These are phyloP conservation scores for Temnothorax ravouxi DNA, from an alignment of 2,888 invertebrate species.

Conservation along the genomic window DNA sequence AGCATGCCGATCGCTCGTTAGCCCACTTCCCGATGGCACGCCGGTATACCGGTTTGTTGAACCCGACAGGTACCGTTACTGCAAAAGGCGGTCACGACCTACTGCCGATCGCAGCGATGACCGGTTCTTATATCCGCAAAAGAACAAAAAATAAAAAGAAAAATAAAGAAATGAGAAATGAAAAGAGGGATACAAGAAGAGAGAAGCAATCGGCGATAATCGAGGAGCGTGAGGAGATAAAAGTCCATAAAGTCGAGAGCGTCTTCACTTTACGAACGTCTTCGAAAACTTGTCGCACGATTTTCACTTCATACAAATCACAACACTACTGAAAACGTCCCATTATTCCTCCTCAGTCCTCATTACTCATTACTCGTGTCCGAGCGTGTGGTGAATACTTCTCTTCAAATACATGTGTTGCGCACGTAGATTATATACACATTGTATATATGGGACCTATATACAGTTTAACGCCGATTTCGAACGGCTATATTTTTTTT, in stretches of 20 bases:
- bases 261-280: neutral
- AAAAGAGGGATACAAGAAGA: neutral
- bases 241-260: neutral
- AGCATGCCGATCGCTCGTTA: constrained; percentile 80
- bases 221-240: neutral
- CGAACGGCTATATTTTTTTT: too few species aligned
- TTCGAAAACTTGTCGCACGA: neutral
- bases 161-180: neutral
- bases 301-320: neutral
- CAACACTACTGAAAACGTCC: neutral
- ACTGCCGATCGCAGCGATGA: constrained; percentile 75
- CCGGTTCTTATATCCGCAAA: too few species aligned
- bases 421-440: too few species aligned
- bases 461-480: too few species aligned
- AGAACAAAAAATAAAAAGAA: neutral
- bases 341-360: neutral
- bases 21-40: constrained; percentile 81
- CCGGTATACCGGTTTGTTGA: constrained; percentile 81
- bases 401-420: too few species aligned
- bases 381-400: too few species aligned
- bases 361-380: too few species aligned
- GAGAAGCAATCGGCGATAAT: neutral
- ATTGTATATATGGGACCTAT: too few species aligned
- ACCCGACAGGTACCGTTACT: constrained; percentile 84
- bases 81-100: constrained; percentile 85